Conservation (phyloP, 2,113 vertebrate genomes). For the Ochotona curzoniae region DNA sequence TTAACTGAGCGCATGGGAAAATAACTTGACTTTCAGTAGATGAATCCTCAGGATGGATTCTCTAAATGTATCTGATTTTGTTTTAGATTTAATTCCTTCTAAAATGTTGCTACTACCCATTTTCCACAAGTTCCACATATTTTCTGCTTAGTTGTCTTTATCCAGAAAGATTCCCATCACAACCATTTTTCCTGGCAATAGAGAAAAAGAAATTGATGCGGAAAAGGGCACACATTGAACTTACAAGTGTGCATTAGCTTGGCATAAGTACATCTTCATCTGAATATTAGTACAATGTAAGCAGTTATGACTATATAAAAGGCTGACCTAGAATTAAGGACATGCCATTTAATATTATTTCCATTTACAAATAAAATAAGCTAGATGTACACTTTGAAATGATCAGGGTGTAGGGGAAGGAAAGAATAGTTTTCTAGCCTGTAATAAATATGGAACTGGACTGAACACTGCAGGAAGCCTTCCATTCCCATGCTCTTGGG, state of each 20-base stretch:
- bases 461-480: background rate
- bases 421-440: background rate
- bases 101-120: background rate
- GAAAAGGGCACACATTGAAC: background rate
- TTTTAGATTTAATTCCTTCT: background rate
- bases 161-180: background rate
- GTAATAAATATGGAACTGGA: background rate
- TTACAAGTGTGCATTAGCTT: background rate
- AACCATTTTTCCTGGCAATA: background rate
- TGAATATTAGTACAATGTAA: background rate
- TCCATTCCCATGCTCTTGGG: background rate
- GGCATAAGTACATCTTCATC: background rate
- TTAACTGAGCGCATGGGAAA: background rate
- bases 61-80: background rate
- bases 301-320: background rate
- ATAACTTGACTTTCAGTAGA: background rate
- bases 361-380: slow-evolving; percentile 19
- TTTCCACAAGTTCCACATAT: background rate
- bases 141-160: background rate
- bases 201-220: background rate
- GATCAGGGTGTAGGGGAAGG: background rate
- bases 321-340: background rate
- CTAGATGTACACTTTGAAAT: background rate
- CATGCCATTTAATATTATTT: background rate
- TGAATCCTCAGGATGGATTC: background rate